Percentiles rank a stretch among this genome's conserved stretches.
Conservation (phyloP, 1,140 invertebrate genomes). For the Drosophila neocordata region DNA sequence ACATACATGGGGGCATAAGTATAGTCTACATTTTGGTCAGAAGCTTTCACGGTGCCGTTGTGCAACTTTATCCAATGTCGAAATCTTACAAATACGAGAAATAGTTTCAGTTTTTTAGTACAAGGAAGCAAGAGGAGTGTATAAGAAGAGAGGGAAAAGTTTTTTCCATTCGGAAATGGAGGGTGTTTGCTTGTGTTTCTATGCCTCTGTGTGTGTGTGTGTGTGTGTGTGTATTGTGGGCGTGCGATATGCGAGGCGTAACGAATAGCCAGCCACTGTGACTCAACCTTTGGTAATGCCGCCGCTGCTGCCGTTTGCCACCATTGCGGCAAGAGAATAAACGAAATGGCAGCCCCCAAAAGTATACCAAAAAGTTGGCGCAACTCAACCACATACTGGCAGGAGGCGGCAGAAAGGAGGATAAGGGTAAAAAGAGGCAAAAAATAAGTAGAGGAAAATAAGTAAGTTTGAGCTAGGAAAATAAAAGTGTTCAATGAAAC, state of each 20-base stretch:
- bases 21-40: slow-evolving; percentile 46
- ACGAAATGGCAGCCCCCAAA: slow-evolving; percentile 61
- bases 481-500: not conserved
- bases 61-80: slow-evolving; percentile 58
- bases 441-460: slow-evolving; percentile 13
- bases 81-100: slow-evolving; percentile 71
- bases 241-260: slow-evolving; percentile 62
- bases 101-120: slow-evolving; percentile 56
- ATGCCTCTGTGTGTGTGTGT: slow-evolving; percentile 12
- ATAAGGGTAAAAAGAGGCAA: slow-evolving; percentile 22
- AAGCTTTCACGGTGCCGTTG: slow-evolving; percentile 53
- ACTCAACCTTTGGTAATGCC: slow-evolving; percentile 17
- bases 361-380: slow-evolving; percentile 61
- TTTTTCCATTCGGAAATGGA: slow-evolving; percentile 47
- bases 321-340: slow-evolving; percentile 64
- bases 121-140: slow-evolving; percentile 12
- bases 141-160: not conserved
- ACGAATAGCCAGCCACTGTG: slow-evolving; percentile 57
- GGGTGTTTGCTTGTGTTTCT: slow-evolving; percentile 38
- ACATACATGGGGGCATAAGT: not conserved
- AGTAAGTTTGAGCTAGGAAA: slow-evolving; percentile 10
- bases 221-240: slow-evolving; percentile 27
- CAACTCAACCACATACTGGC: slow-evolving; percentile 29
- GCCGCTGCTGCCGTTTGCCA: slow-evolving; percentile 28
- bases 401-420: no score